A percentile compares a stretch with the other conserved stretches of the same genome.
Evolutionary conservation across 2,888 invertebrate genomes (phyloP).

Genomic region (Schizotus pectinicornis): DNA sequence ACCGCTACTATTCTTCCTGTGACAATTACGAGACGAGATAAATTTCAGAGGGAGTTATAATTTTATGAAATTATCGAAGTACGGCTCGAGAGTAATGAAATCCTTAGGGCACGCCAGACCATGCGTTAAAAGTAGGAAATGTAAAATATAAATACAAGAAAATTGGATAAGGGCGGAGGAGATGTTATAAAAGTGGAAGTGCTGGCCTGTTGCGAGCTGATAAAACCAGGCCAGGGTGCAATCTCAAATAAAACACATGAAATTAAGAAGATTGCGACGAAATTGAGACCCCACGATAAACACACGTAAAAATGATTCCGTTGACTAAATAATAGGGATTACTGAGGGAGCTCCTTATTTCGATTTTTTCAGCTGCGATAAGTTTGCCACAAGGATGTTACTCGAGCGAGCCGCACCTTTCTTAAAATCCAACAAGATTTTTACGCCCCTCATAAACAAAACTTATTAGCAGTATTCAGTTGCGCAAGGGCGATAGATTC

Average conservation of each 20-base stretch:
- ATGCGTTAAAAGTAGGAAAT: constrained; percentile 9
- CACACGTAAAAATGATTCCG: constrained; percentile 1
- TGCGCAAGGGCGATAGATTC: background rate
- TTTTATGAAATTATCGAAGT: constrained; percentile 8
- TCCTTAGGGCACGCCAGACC: background rate
- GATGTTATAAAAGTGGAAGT: constrained; percentile 12
- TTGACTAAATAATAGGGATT: background rate
- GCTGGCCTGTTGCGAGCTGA: constrained; percentile 12
- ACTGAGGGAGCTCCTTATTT: too few species aligned
- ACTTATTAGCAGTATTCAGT: too few species aligned
- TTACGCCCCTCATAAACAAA: background rate
- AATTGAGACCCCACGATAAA: background rate
- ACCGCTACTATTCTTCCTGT: too few species aligned
- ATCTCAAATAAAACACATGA: constrained; percentile 10
- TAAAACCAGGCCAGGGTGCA: constrained; percentile 5
- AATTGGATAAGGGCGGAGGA: constrained; percentile 11
- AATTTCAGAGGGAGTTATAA: constrained; percentile 5
- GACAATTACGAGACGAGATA: background rate
- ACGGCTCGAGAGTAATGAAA: background rate
- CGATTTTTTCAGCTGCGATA: background rate
- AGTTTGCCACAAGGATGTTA: background rate
- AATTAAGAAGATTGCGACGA: constrained; percentile 16
- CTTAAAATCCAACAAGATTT: background rate
- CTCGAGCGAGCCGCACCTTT: background rate
- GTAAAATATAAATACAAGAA: constrained; percentile 13